phyloP scores from a whole-genome alignment of 2,888 invertebrate genomes.

The Caenorhabditis auriculariae region DNA sequence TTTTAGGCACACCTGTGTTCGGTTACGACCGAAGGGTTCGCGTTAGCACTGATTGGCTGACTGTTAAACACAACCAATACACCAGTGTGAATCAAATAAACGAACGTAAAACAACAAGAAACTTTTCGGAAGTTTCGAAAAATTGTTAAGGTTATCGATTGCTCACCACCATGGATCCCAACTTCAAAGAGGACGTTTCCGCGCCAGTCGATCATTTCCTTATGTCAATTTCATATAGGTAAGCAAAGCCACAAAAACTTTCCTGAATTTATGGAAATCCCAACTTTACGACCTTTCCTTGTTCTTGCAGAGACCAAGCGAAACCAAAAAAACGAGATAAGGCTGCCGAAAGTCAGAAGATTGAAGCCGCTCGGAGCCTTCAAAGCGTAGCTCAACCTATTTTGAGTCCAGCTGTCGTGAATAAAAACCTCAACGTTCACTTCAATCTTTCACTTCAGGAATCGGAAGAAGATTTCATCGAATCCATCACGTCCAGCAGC shows the following conservation, averaged over 20 bases:
- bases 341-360: neutral
- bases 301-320: neutral
- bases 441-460: constrained; percentile 5
- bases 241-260: neutral
- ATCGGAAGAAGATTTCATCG: constrained; percentile 30
- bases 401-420: constrained; percentile 25
- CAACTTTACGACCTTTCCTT: neutral
- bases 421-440: constrained; percentile 1
- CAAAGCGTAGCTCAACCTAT: constrained; percentile 20
- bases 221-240: constrained; percentile 32
- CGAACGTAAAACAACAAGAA: constrained; percentile 15
- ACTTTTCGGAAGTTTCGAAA: neutral
- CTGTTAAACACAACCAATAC: constrained; percentile 35
- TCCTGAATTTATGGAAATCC: neutral
- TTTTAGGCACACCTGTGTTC: constrained; percentile 25
- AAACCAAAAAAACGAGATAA: constrained; percentile 4
- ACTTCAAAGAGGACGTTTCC: constrained; percentile 5
- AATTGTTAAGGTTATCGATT: constrained; percentile 31
- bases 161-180: constrained; percentile 23
- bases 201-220: constrained; percentile 28
- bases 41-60: constrained; percentile 42
- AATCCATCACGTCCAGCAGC: constrained; percentile 21
- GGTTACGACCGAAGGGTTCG: constrained; percentile 27
- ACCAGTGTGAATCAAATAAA: constrained; percentile 33
- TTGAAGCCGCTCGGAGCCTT: constrained; percentile 17